Base-by-base conservation (phyloP, 1,140 invertebrate species). In the Brachionus sp. region DNA sequence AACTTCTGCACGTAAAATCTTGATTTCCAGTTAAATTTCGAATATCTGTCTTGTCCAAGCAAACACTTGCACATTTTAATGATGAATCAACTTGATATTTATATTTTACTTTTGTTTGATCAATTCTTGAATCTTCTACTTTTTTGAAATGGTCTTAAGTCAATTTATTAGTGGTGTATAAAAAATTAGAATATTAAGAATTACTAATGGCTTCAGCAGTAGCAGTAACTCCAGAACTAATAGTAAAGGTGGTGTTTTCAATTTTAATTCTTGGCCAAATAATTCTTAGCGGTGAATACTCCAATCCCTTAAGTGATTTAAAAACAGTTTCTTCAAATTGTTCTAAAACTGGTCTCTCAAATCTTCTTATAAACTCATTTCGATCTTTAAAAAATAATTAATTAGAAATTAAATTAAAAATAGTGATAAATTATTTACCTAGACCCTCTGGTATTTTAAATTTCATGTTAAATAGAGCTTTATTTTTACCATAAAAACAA, bases 111-210 rank as follows among this genome's bases (percentile, higher is more conserved):
- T 62, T 66, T 3, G 77, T 39, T 19, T 62, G 35, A 66, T 80
- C 62, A 13, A 80, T 80, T 62, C 33, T 80, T 23, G 39, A 29
- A 37, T 80, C 33, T 2, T 66, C 33, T 9, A 80, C 23, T 66
- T 80, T 57, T 39, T 50, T 80, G 25, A 80, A 80, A 42, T 80
- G 77, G 57, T 62, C 77, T 80, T 16, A 80, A 62, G 57, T 19
- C 13, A n/a, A 16, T 73, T 73, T 42, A 25, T 16, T 16, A 62
- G n/a, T 50, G 6, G 1, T 7, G 19, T 16, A 13, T 77, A 37
- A 29, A 50, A n/a, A 25, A 29, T 77, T 46, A 19, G 23, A 44
- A 25, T 23, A 23, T 64, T 25, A 29, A 23, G 3, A 42, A 16
- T 53, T 37, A 80, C 77, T 39, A 6, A 57, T 57, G 2, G 33